Percentiles rank a stretch among this genome's conserved stretches.
These are phyloP conservation scores for Falco punctatus DNA, from an alignment of 2,113 vertebrate genomes.

Conservation along the genomic window DNA sequence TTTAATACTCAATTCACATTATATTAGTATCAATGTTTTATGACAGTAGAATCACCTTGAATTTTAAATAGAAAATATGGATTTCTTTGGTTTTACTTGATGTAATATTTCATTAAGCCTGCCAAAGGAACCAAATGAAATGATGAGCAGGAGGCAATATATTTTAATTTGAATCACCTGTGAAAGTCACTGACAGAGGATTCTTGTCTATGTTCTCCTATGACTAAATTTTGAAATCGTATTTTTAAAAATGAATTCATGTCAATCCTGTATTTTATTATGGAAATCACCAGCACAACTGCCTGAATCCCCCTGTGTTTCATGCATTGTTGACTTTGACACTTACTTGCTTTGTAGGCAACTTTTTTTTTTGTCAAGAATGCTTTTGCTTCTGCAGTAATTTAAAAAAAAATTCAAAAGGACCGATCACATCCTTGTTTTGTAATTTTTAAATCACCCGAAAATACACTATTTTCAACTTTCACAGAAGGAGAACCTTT, in stretches of 20 bases:
- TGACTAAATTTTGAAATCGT: neutral
- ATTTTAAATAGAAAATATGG: constrained; percentile 32
- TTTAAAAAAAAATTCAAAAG: neutral
- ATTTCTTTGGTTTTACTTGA: constrained; percentile 27
- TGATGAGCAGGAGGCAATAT: neutral
- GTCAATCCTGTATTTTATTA: neutral
- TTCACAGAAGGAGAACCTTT: neutral
- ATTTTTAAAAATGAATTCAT: neutral
- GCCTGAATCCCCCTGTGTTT: neutral
- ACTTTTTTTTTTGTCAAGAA: neutral
- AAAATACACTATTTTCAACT: neutral
- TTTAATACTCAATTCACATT: constrained; percentile 6
- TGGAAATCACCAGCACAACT: neutral
- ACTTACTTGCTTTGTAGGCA: neutral
- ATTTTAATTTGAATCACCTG: constrained; percentile 24
- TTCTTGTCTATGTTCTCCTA: neutral
- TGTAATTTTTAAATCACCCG: neutral
- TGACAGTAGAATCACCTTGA: neutral
- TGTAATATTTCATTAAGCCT: constrained; percentile 18
- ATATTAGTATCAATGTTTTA: constrained; percentile 10
- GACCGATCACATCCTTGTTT: neutral
- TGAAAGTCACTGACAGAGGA: neutral
- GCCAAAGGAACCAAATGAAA: constrained; percentile 24
- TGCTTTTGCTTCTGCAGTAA: neutral
- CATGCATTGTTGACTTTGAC: neutral